phyloP scores from a whole-genome alignment of 2,888 invertebrate genomes.

The Pseudeuparius sepicola region DNA sequence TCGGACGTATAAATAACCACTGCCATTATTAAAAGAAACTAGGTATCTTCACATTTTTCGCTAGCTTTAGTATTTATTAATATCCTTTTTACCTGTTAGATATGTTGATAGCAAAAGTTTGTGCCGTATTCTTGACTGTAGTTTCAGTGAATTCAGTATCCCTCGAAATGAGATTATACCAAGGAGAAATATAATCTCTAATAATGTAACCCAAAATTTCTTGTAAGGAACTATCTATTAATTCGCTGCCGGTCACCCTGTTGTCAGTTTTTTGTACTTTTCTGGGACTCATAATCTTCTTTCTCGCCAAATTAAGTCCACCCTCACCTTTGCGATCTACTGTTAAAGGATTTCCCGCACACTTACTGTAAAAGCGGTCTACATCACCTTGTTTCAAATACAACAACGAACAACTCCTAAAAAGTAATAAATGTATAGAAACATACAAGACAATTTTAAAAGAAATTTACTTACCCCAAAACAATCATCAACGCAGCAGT shows the following conservation, averaged over 20 bases:
- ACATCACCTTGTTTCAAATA: constrained; percentile 37
- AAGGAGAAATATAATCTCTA: constrained; percentile 71
- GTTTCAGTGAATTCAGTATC: constrained; percentile 67
- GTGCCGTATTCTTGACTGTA: constrained; percentile 54
- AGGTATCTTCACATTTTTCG: too few relatives aligned
- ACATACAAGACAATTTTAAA: too few relatives aligned
- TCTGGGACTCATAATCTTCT: constrained; percentile 31
- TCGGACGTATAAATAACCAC: too few relatives aligned
- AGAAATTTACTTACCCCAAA: constrained; percentile 33
- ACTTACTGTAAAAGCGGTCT: constrained; percentile 35
- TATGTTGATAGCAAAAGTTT: constrained; percentile 60
- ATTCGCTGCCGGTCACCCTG: constrained; percentile 73
- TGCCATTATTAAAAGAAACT: too few relatives aligned
- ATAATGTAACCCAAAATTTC: constrained; percentile 73
- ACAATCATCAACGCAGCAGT: constrained; percentile 33
- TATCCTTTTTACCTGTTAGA: constrained; percentile 70
- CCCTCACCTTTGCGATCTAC: constrained; percentile 35
- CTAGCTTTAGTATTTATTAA: too few relatives aligned
- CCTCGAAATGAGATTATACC: constrained; percentile 57
- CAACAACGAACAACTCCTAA: constrained; percentile 35
- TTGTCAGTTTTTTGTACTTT: constrained; percentile 40
- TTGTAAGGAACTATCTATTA: constrained; percentile 78
- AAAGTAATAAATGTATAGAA: constrained; percentile 22
- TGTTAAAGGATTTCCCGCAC: constrained; percentile 36
- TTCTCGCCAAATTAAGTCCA: constrained; percentile 33